phyloP scores from a whole-genome alignment of 1,140 invertebrate genomes.

The Araneus ventricosus region DNA sequence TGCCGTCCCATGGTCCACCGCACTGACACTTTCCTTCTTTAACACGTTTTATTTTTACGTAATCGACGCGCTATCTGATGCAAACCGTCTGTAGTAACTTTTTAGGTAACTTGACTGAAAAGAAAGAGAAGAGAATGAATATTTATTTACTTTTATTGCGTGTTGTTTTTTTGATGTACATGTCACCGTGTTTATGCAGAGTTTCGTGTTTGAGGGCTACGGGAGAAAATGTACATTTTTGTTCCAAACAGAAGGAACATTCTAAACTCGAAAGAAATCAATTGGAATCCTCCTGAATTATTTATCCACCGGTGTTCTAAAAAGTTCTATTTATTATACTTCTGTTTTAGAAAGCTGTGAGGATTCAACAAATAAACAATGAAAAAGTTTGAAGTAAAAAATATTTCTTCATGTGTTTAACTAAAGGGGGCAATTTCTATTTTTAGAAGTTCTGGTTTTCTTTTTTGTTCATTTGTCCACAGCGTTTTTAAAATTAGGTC shows the following conservation, averaged over 20 bases:
- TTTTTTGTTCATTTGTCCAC: neutral
- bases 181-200: neutral
- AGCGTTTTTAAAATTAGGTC: neutral
- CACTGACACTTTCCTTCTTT: neutral
- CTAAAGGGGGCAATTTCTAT: neutral
- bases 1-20: neutral
- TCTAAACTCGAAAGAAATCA: neutral
- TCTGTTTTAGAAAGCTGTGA: neutral
- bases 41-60: slow-evolving; percentile 2
- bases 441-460: neutral
- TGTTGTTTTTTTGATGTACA: neutral
- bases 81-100: neutral
- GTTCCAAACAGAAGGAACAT: neutral
- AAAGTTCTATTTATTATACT: neutral
- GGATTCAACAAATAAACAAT: neutral
- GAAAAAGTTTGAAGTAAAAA: neutral
- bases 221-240: neutral
- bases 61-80: neutral
- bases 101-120: neutral
- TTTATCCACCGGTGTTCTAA: neutral
- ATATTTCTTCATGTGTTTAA: neutral
- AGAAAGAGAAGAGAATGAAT: neutral
- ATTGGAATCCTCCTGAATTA: neutral
- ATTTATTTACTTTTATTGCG: neutral
- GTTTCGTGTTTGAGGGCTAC: neutral